These are phyloP conservation scores for Mamestra configurata DNA, from an alignment of 1,140 invertebrate genomes.

Conservation along the genomic window DNA sequence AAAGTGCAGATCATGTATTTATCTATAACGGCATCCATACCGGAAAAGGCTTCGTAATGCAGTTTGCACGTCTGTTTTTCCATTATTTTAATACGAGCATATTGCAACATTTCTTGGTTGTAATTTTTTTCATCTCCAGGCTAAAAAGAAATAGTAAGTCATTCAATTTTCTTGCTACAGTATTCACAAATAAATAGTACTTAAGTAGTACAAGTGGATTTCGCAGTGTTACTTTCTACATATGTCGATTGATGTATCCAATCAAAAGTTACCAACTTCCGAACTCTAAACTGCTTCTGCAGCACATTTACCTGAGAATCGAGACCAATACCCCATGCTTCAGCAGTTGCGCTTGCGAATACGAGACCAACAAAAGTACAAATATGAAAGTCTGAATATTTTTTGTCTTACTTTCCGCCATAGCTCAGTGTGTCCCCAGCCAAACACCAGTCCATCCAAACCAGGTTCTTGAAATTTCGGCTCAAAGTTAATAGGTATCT, in stretches of 20 bases:
- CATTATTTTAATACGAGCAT: slow-evolving; percentile 31
- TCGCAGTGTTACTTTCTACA: too few species aligned
- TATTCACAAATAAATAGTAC: too few species aligned
- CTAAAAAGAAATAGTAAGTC: too few species aligned
- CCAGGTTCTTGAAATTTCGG: background rate
- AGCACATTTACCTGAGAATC: too few species aligned
- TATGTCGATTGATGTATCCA: too few species aligned
- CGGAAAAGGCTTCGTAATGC: background rate
- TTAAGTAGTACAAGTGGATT: too few species aligned
- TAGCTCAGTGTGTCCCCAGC: background rate
- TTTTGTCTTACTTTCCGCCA: background rate
- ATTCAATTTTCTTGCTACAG: too few species aligned
- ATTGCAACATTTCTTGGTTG: slow-evolving; percentile 40
- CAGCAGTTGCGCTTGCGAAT: too few species aligned
- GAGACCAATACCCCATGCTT: too few species aligned
- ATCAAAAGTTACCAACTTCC: too few species aligned
- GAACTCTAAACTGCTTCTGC: too few species aligned
- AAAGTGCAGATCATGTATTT: slow-evolving; percentile 60
- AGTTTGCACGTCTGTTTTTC: slow-evolving; percentile 49
- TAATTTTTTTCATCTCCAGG: slow-evolving; percentile 26
- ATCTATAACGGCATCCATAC: slow-evolving; percentile 45
- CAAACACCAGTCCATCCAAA: background rate
- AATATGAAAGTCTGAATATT: background rate
- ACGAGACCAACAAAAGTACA: too few species aligned
- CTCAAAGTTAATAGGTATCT: background rate